These are phyloP conservation scores for Lepus europaeus DNA, from an alignment of 2,113 vertebrate genomes.

Conservation along the genomic window DNA sequence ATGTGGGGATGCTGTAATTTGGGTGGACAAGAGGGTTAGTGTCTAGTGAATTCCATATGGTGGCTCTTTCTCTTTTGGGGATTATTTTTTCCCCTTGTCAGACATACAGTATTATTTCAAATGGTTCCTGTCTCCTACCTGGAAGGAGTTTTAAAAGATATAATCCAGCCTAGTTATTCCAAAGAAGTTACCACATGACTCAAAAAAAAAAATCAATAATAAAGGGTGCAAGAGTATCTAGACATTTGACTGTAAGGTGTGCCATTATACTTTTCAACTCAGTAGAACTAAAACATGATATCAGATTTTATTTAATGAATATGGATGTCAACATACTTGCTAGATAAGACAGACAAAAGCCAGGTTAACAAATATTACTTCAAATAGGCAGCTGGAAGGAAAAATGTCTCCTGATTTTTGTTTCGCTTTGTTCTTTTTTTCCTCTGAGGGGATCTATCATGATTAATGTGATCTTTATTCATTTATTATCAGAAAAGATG, in stretches of 20 bases:
- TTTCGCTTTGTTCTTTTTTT: slow-evolving; percentile 24
- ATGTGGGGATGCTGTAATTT: slow-evolving; percentile 86
- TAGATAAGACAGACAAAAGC: slow-evolving; percentile 29
- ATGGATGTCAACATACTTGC: background rate
- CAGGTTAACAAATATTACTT: slow-evolving; percentile 42
- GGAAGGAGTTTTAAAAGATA: slow-evolving; percentile 69
- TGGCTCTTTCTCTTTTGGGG: slow-evolving; percentile 79
- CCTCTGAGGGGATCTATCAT: background rate
- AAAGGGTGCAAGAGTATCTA: slow-evolving; percentile 70
- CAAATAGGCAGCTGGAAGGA: background rate
- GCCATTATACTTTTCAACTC: slow-evolving; percentile 29
- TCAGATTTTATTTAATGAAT: slow-evolving; percentile 13
- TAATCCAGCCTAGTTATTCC: slow-evolving; percentile 76
- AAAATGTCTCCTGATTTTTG: background rate
- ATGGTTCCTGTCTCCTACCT: slow-evolving; percentile 73
- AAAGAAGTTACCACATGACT: slow-evolving; percentile 72
- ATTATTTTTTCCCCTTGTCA: slow-evolving; percentile 29
- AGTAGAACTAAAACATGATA: slow-evolving; percentile 36
- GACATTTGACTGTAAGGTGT: slow-evolving; percentile 50
- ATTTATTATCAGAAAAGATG: slow-evolving; percentile 35
- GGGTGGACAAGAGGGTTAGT: slow-evolving; percentile 87
- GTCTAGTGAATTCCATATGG: slow-evolving; percentile 88
- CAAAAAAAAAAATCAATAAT: background rate
- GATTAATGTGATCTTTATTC: background rate
- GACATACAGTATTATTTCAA: slow-evolving; percentile 72